Evolutionary conservation across 53 echinoderm and acorn worm genomes (phyloP).

Genomic region (Temnopleurus reevesii): DNA sequence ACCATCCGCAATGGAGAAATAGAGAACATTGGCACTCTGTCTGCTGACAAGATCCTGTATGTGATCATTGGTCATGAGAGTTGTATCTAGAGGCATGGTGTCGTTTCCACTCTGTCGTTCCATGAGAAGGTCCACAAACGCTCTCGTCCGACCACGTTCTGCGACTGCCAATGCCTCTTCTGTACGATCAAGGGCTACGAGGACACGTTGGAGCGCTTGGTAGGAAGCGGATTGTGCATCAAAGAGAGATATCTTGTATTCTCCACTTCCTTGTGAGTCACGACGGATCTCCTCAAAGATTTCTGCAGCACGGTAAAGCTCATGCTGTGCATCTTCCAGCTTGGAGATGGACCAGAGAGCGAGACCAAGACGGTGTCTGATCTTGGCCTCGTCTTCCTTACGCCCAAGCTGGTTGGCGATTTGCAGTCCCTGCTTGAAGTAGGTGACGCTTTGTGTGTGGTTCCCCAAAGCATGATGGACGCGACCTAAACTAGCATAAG

Average conservation of each 20-base stretch:
- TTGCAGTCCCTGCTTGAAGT: slow-evolving; percentile 93
- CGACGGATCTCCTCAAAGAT: slow-evolving; percentile 94
- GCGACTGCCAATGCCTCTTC: slow-evolving; percentile 95
- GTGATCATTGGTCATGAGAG: slow-evolving; percentile 84
- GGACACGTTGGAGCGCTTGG: slow-evolving; percentile 91
- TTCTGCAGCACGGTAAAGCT: slow-evolving; percentile 92
- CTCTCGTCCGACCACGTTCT: slow-evolving; percentile 87
- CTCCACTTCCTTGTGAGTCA: slow-evolving; percentile 79
- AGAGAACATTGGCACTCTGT: slow-evolving; percentile 83
- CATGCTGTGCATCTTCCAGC: slow-evolving; percentile 89
- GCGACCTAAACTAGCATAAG: slow-evolving; percentile 91
- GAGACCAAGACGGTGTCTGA: slow-evolving; percentile 93
- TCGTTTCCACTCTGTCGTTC: slow-evolving; percentile 76
- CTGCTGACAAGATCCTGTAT: slow-evolving; percentile 87
- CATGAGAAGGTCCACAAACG: slow-evolving; percentile 91
- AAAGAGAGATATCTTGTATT: slow-evolving; percentile 88
- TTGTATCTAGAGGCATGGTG: slow-evolving; percentile 64
- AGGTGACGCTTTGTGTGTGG: slow-evolving; percentile 88
- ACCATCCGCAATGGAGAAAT: slow-evolving; percentile 93
- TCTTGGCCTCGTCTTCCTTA: slow-evolving; percentile 97
- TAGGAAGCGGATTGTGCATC: slow-evolving; percentile 94
- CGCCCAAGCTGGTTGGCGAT: slow-evolving; percentile 96
- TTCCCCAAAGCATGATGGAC: slow-evolving; percentile 95
- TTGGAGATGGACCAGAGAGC: slow-evolving; percentile 91
- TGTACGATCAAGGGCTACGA: slow-evolving; percentile 73